Conservation (phyloP, 2,888 invertebrate genomes). For the Cactoblastis cactorum region DNA sequence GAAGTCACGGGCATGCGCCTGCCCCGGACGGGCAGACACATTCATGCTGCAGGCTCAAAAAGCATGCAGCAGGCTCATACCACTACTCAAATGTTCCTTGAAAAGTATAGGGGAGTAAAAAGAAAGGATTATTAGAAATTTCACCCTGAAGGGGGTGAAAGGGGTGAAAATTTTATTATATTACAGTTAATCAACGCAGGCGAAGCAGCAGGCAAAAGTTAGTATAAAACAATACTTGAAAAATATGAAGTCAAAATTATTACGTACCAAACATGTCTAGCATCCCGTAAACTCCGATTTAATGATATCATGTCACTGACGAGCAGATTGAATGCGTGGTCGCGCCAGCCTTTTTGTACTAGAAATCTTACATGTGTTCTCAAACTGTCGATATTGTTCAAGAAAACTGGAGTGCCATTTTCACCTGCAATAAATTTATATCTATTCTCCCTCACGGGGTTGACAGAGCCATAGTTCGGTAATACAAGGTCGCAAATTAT, state of each 20-base stretch:
- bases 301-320: conserved; percentile 96
- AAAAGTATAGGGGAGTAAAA: too few relatives aligned
- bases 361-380: conserved; percentile 87
- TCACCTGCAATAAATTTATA: conserved; percentile 31
- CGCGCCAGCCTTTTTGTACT: conserved; percentile 95
- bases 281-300: conserved; percentile 91
- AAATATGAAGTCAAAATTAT: too few relatives aligned
- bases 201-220: not conserved
- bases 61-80: too few relatives aligned
- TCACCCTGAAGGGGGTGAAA: too few relatives aligned
- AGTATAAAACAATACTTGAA: not conserved
- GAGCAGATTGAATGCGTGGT: conserved; percentile 98
- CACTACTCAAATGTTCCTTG: too few relatives aligned
- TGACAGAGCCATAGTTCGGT: too few relatives aligned
- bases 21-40: too few relatives aligned
- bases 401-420: conserved; percentile 85
- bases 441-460: not conserved
- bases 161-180: too few relatives aligned
- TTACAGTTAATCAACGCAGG: not conserved
- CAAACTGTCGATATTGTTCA: conserved; percentile 82
- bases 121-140: too few relatives aligned
- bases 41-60: too few relatives aligned
- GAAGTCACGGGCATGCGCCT: too few relatives aligned
- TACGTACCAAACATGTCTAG: conserved; percentile 92
- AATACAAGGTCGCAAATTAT: too few relatives aligned